Evolutionary conservation across 2,888 invertebrate genomes (phyloP).

Genomic region (Alviniconcha strummeri): DNA sequence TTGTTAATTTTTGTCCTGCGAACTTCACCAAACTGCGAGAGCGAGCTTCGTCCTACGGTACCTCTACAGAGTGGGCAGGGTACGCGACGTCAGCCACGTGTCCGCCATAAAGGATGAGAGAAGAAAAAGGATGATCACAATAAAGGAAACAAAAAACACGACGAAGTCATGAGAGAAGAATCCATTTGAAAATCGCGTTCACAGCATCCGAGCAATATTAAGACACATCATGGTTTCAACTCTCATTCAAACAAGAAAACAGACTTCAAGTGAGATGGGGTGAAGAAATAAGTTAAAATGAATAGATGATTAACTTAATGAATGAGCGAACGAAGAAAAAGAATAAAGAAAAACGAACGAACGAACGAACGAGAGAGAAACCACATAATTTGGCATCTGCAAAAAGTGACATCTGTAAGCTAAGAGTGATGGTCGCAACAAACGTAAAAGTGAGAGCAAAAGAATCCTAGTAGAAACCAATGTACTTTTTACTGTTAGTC

Average conservation of each 20-base stretch:
- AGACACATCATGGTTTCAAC: constrained; percentile 41
- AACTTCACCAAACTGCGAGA: too few relatives aligned
- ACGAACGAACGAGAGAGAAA: not conserved
- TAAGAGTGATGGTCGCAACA: too few relatives aligned
- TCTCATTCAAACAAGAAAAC: constrained; percentile 10
- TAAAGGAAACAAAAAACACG: constrained; percentile 22
- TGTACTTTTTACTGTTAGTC: too few relatives aligned
- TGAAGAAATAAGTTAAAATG: constrained; percentile 7
- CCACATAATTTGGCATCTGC: not conserved
- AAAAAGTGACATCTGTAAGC: too few relatives aligned
- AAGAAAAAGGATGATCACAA: too few relatives aligned
- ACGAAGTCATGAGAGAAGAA: constrained; percentile 17
- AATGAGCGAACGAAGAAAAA: not conserved
- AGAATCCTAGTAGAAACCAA: too few relatives aligned
- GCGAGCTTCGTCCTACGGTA: too few relatives aligned
- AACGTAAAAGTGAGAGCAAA: too few relatives aligned
- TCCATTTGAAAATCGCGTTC: constrained; percentile 12
- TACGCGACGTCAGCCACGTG: too few relatives aligned
- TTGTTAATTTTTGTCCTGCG: too few relatives aligned
- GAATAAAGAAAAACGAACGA: not conserved
- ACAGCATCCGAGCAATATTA: constrained; percentile 27
- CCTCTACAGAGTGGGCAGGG: too few relatives aligned
- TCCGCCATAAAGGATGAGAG: too few relatives aligned
- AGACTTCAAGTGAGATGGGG: constrained; percentile 3
- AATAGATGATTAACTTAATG: not conserved